Evolutionary conservation across 92 coral and sea anemone species (phyloP).

Genomic region (Zoanthus solanderi): DNA sequence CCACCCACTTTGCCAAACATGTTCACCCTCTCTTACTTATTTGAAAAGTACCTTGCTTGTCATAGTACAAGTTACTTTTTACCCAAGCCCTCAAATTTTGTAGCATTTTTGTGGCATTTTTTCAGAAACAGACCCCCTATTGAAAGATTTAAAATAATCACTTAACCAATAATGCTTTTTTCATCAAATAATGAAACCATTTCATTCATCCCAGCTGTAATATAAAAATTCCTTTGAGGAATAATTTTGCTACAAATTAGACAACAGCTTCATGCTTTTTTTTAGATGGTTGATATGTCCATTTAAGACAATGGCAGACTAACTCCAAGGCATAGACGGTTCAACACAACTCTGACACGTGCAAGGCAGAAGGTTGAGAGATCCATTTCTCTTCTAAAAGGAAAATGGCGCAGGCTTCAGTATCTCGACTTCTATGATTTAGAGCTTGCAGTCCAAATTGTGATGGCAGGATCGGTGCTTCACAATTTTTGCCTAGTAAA

Average conservation of each 20-base stretch:
- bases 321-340: conserved; percentile 29
- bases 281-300: conserved; percentile 32
- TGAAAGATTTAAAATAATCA: neutral
- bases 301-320: conserved; percentile 29
- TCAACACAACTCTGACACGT: conserved; percentile 18
- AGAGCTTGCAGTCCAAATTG: conserved; percentile 29
- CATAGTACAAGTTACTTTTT: neutral
- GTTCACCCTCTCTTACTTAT: neutral
- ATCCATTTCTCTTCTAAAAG: conserved; percentile 34
- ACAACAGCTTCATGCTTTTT: conserved; percentile 1
- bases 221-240: conserved; percentile 9
- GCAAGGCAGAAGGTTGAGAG: conserved; percentile 33
- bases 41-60: neutral
- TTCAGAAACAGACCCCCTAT: neutral
- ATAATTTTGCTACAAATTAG: neutral
- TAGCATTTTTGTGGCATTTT: no score
- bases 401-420: conserved; percentile 39
- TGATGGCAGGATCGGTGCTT: conserved; percentile 28
- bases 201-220: conserved; percentile 11
- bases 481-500: conserved; percentile 37
- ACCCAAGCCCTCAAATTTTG: conserved; percentile 1
- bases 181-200: conserved; percentile 4
- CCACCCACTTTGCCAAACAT: conserved; percentile 3
- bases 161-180: neutral
- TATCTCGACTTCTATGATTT: conserved; percentile 29